Evolutionary conservation across 1,140 invertebrate genomes (phyloP).

Genomic region (Cephus cinctus): DNA sequence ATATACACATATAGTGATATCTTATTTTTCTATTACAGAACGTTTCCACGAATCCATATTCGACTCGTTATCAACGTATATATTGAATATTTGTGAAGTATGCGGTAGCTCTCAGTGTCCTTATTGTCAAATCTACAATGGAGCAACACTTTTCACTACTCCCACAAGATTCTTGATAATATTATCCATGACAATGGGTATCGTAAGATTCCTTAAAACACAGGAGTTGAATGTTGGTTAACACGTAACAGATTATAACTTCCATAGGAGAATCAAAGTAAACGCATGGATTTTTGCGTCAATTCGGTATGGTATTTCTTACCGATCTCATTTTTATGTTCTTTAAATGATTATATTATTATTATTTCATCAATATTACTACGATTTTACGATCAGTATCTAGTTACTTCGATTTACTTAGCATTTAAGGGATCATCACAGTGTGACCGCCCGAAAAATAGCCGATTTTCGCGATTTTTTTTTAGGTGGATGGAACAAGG

Average conservation of each 20-base stretch:
- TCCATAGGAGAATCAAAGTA: background rate
- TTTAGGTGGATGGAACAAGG: too few relatives aligned
- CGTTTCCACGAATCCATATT: conserved; percentile 94
- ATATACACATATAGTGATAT: too few relatives aligned
- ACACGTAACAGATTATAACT: too few relatives aligned
- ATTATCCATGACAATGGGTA: conserved; percentile 32
- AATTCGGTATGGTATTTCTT: background rate
- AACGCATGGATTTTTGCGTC: background rate
- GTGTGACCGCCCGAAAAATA: too few relatives aligned
- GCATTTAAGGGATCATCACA: too few relatives aligned
- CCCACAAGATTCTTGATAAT: conserved; percentile 42
- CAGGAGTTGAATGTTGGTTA: conserved; percentile 38
- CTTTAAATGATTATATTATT: background rate
- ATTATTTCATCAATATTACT: conserved; percentile 4
- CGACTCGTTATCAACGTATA: conserved; percentile 83
- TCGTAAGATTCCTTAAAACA: conserved; percentile 39
- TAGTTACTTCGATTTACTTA: conserved; percentile 10
- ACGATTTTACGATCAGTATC: conserved; percentile 5
- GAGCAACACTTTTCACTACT: conserved; percentile 53
- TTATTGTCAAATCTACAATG: conserved; percentile 90
- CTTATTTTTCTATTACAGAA: conserved; percentile 65
- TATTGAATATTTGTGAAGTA: conserved; percentile 95
- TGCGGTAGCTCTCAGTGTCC: conserved; percentile 97
- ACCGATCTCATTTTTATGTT: background rate
- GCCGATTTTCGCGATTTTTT: too few relatives aligned